Base-by-base conservation (phyloP, 2,888 invertebrate species). In the Hermaeophaga mercurialis region DNA sequence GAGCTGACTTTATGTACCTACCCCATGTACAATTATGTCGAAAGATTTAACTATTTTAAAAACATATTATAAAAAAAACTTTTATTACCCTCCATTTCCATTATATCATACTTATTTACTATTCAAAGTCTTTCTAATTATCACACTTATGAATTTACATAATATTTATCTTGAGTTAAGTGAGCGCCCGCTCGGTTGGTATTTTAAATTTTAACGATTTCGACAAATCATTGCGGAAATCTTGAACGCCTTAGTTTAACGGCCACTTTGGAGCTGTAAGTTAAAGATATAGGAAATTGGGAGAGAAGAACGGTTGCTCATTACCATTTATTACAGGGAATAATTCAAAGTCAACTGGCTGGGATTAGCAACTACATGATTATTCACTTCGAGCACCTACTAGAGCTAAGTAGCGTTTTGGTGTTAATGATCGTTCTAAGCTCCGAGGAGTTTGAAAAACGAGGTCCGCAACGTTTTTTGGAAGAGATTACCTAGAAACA, bases 381-480 rank as follows among this genome's bases (percentile, higher is more conserved):
- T 66, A 66, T 66, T 63, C 63, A 63, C 66, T 66, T 62, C 55
- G 59, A 63, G 62, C 64, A 63, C 61, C 61, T 64, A 63, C 61
- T 61, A 63, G 62, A 64, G 63, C 59, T 63, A 55, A 22, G 61
- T 61, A 62, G 63, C 63, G 17, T 9, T 36, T 11, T n/a, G 36
- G 5, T 9, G 15, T 22, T 22, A 22, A 22, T 22, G 22, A n/a
- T n/a, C n/a, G n/a, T n/a, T n/a, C n/a, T n/a, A n/a, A n/a, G n/a
- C n/a, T n/a, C n/a, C n/a, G n/a, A n/a, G n/a, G n/a, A n/a, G n/a
- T n/a, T n/a, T n/a, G n/a, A n/a, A n/a, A n/a, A n/a, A n/a, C n/a
- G n/a, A n/a, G n/a, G n/a, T n/a, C n/a, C n/a, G n/a, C n/a, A n/a
- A n/a, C n/a, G n/a, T n/a, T n/a, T n/a, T n/a, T n/a, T n/a, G n/a